A percentile compares a stretch with the other conserved stretches of the same genome.
Evolutionary conservation across 30 jellyfish, hydroid and myxozoan genomes (phyloP).

Genomic region (Hydractinia symbiolongicarpus): DNA sequence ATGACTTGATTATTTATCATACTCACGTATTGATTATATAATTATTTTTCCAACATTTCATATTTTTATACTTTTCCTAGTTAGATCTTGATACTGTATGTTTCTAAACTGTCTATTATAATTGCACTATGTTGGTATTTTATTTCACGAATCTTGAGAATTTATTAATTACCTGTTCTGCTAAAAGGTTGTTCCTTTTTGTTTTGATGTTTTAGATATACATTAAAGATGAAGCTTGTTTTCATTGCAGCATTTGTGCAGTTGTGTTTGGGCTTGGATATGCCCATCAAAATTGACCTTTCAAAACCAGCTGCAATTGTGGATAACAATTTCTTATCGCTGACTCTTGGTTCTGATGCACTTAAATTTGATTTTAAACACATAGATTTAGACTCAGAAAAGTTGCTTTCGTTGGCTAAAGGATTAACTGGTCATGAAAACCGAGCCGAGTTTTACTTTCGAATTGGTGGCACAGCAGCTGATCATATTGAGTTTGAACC

Average conservation of each 20-base stretch:
- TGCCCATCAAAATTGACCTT: slow-evolving; percentile 2
- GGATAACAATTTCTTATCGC: slow-evolving; percentile 49
- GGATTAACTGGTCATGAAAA: slow-evolving; percentile 25
- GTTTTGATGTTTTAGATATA: no score
- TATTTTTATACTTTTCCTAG: no score
- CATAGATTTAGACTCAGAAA: slow-evolving; percentile 34
- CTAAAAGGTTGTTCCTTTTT: no score
- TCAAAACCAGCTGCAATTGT: slow-evolving; percentile 6
- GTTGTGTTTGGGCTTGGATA: neutral
- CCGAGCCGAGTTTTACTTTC: slow-evolving; percentile 46
- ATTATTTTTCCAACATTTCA: no score
- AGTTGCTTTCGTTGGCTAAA: slow-evolving; percentile 36
- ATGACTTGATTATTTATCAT: no score
- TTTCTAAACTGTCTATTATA: no score
- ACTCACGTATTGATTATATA: no score
- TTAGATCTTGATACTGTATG: no score
- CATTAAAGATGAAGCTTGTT: neutral
- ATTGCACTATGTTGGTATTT: no score
- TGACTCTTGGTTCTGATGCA: slow-evolving; percentile 46
- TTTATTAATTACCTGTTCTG: no score
- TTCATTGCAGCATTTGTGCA: neutral
- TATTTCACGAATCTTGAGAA: no score
- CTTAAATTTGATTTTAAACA: slow-evolving; percentile 28
- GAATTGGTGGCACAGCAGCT: slow-evolving; percentile 67
- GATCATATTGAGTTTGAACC: slow-evolving; percentile 49